A percentile compares a stretch with the other conserved stretches of the same genome.
Conservation (phyloP, 2,888 invertebrate genomes). For the Melieria picta region DNA sequence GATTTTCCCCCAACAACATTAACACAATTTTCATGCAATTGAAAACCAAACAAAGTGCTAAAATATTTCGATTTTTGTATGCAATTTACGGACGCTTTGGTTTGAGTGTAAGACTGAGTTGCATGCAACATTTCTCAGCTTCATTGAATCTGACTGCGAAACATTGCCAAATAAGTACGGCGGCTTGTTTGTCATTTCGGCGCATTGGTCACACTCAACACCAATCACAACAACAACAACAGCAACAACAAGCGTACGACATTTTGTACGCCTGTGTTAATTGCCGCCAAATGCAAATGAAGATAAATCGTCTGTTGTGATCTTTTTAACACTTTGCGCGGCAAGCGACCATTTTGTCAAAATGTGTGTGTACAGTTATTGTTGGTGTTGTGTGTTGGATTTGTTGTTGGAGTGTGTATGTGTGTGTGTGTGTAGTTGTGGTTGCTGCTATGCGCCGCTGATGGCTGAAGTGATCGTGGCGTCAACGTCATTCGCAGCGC, state of each 20-base stretch:
- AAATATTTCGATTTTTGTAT: too few species aligned
- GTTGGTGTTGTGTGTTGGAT: not conserved
- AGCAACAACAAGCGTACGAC: constrained; percentile 15
- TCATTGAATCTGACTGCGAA: too few species aligned
- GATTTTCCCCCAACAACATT: too few species aligned
- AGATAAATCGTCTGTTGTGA: constrained; percentile 60
- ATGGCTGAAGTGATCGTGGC: not conserved
- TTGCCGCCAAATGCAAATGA: constrained; percentile 60
- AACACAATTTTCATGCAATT: too few species aligned
- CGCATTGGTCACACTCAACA: too few species aligned
- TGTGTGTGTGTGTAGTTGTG: not conserved
- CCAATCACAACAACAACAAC: not conserved
- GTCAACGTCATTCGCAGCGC: too few species aligned
- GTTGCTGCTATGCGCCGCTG: not conserved
- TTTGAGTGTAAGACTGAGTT: too few species aligned
- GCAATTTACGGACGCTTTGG: too few species aligned
- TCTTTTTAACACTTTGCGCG: constrained; percentile 56
- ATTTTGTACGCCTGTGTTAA: constrained; percentile 36
- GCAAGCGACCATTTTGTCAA: constrained; percentile 12
- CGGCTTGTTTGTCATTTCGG: too few species aligned
- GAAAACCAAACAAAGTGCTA: too few species aligned
- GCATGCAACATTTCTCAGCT: too few species aligned
- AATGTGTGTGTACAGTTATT: constrained; percentile 7
- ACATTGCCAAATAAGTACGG: too few species aligned
- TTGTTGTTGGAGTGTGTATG: not conserved